Percentiles rank a stretch among this genome's conserved stretches.
Evolutionary conservation across 2,888 invertebrate species (phyloP).

Genomic region (Philereme vetulata): DNA sequence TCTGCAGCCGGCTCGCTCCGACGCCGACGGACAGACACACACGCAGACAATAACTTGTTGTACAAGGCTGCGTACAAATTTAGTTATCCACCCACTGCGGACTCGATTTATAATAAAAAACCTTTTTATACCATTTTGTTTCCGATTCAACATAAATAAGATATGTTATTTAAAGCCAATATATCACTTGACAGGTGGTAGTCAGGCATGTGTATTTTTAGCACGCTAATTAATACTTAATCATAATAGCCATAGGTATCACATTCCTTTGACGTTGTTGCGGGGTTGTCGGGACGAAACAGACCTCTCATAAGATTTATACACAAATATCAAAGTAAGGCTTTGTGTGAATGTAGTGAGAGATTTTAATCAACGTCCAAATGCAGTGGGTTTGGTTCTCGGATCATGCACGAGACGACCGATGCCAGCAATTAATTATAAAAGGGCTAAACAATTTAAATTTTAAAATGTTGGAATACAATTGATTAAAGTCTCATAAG

Average conservation of each 20-base stretch:
- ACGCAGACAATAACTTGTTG: slow-evolving; percentile 60
- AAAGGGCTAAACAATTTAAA: slow-evolving; percentile 56
- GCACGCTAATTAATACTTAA: slow-evolving; percentile 55
- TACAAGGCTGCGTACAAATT: slow-evolving; percentile 77
- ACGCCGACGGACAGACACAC: slow-evolving; percentile 53
- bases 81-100: slow-evolving; percentile 77
- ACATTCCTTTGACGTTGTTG: slow-evolving; percentile 42
- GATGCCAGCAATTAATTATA: slow-evolving; percentile 55
- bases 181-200: slow-evolving; percentile 84
- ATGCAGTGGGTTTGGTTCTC: slow-evolving; percentile 55
- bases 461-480: not conserved
- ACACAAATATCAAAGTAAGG: slow-evolving; percentile 78
- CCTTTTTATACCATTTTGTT: slow-evolving; percentile 80
- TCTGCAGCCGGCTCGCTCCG: slow-evolving; percentile 55
- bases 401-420: slow-evolving; percentile 47
- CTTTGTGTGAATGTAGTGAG: slow-evolving; percentile 79
- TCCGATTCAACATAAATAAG: slow-evolving; percentile 84
- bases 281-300: slow-evolving; percentile 59
- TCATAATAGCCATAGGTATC: slow-evolving; percentile 41
- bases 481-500: not conserved
- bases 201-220: slow-evolving; percentile 50
- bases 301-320: slow-evolving; percentile 78
- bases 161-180: slow-evolving; percentile 84
- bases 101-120: slow-evolving; percentile 75
- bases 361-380: slow-evolving; percentile 82